Evolutionary conservation across 1,140 invertebrate species (phyloP).

Genomic region (Rhizoglyphus robini): DNA sequence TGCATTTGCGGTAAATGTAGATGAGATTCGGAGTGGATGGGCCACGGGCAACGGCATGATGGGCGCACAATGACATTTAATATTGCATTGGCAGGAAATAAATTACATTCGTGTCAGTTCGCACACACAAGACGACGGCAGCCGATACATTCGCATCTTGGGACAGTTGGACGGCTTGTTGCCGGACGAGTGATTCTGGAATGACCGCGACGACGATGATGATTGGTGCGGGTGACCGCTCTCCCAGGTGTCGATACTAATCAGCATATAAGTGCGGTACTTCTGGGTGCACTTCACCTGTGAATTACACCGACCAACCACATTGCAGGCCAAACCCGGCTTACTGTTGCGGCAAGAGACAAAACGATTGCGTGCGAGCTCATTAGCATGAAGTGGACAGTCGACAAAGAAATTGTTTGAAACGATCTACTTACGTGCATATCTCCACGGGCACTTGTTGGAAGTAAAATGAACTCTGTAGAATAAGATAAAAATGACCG

Average conservation of each 20-base stretch:
- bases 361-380: not conserved
- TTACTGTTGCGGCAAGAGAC: constrained; percentile 21
- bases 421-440: constrained; percentile 23
- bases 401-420: not conserved
- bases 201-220: not conserved
- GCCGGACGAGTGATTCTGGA: not conserved
- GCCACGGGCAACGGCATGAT: too few species aligned
- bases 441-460: constrained; percentile 29
- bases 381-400: not conserved
- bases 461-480: constrained; percentile 24
- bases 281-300: constrained; percentile 28
- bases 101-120: too few species aligned
- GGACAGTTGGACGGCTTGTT: constrained; percentile 26
- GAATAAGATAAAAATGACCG: constrained; percentile 27
- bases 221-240: not conserved
- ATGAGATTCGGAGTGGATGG: not conserved
- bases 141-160: constrained; percentile 28
- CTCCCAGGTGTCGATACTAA: constrained; percentile 25
- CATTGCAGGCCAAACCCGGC: constrained; percentile 25
- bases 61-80: too few species aligned
- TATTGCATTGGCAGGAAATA: too few species aligned
- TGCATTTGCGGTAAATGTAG: too few species aligned
- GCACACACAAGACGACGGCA: constrained; percentile 28
- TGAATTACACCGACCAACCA: constrained; percentile 24
- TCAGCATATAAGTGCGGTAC: constrained; percentile 27